Percentiles rank a stretch among this genome's conserved stretches.
Conservation (phyloP, 2,888 invertebrate genomes). For the Lasioglossum pauxillum region DNA sequence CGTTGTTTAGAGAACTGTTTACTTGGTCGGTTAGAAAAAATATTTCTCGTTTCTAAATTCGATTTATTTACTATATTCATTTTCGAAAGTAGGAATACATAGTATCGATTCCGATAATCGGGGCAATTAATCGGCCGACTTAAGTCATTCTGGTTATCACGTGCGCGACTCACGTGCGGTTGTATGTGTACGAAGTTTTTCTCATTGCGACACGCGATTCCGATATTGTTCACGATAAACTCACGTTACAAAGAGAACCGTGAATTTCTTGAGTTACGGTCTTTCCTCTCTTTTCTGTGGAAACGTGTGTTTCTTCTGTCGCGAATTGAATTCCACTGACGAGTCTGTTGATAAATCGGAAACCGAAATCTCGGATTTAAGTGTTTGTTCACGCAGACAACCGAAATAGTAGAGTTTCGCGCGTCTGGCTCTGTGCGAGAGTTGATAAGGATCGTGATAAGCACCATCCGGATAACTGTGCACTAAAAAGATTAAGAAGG, state of each 20-base stretch:
- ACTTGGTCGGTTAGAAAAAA: no score
- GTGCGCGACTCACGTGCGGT: conserved; percentile 49
- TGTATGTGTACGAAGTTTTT: conserved; percentile 36
- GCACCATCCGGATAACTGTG: neutral
- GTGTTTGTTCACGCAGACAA: neutral
- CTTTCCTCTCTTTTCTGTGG: neutral
- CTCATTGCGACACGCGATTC: conserved; percentile 47
- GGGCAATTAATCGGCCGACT: conserved; percentile 29
- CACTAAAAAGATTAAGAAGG: neutral
- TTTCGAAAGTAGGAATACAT: neutral
- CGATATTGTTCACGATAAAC: conserved; percentile 24
- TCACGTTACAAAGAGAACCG: conserved; percentile 2
- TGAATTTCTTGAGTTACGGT: neutral
- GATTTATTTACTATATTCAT: neutral
- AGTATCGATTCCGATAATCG: neutral
- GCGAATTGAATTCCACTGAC: neutral
- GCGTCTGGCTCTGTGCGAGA: neutral
- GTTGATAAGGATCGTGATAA: neutral
- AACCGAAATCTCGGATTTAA: neutral
- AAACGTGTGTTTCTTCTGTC: neutral
- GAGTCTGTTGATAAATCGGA: neutral
- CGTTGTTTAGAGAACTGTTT: no score
- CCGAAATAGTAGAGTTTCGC: neutral
- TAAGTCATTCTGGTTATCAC: conserved; percentile 47
- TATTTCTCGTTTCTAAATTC: no score